Evolutionary conservation across 1,140 invertebrate genomes (phyloP), one percentile per base, ranked within the genome.

Genomic region (Calliopsis andreniformis): DNA sequence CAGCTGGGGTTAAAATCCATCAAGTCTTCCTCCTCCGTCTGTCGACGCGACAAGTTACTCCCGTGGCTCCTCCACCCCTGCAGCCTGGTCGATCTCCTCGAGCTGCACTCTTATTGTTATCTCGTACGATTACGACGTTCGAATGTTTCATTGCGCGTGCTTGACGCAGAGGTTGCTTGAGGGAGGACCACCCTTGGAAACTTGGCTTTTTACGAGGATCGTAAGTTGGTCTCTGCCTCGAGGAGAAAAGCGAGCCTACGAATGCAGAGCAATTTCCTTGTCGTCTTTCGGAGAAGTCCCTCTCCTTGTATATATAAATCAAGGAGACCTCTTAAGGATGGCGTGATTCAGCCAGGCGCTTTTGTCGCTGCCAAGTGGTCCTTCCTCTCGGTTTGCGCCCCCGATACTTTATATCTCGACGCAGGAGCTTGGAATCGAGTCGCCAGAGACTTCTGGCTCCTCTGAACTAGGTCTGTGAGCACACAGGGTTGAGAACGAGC

Each of bases 1-100:
- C 86, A 86, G 86, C 87, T 87, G 87, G 87, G 87, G 87, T 90
- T 90, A 88, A 88, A 89, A 89, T 86, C 89, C 83, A 89, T 90
- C 89, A 86, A 87, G 82, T 86, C 82, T 76, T 87, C 84, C 80
- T 83, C 82, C 73, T 71, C 61, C 49, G 45, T 55, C 20, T 39
- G 55, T 79, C 64, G 72, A 66, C 66, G 43, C 62, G 67, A 51
- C 39, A 70, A 75, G 80, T 73, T 55, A 59, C 72, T 58, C 53
- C 42, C 66, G 66, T 32, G n/a, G n/a, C n/a, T n/a, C 68, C 42
- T 70, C 18, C 56, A 39, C 28, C 18, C 30, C 14, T 2, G 12
- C 35, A 10, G 20, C 49, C 20, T 5, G 4, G n/a, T 25, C 42
- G 51, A 39, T 66, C 61, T 53, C 35, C 16, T 12, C 7, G 49